Conservation (phyloP, 2,113 vertebrate genomes). For the Nannospalax galili region DNA sequence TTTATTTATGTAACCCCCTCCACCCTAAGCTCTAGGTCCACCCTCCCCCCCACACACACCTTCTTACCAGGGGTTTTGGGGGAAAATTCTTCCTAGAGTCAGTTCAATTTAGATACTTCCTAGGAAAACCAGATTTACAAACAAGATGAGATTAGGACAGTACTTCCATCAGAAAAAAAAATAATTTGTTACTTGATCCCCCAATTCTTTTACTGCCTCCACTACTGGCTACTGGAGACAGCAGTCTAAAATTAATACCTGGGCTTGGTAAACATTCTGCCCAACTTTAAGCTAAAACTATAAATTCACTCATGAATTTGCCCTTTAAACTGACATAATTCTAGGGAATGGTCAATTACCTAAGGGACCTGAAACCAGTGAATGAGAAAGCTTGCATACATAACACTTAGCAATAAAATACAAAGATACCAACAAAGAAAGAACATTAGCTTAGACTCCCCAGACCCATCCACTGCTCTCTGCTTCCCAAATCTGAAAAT, state of each 20-base stretch:
- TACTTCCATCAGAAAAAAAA: conserved; percentile 6
- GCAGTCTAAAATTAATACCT: background rate
- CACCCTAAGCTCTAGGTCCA: background rate
- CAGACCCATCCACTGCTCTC: background rate
- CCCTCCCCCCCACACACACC: background rate
- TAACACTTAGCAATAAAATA: background rate
- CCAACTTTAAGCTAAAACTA: background rate
- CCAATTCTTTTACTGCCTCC: conserved; percentile 1
- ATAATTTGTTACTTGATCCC: conserved; percentile 18
- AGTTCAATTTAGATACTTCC: background rate
- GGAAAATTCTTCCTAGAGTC: conserved; percentile 21
- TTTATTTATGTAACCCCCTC: background rate
- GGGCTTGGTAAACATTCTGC: background rate
- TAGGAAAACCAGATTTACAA: conserved; percentile 44
- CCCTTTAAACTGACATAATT: conserved; percentile 32
- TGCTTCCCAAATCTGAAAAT: background rate
- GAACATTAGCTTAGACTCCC: background rate
- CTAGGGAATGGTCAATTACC: background rate
- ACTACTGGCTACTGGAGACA: conserved; percentile 21
- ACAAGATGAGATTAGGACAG: conserved; percentile 23
- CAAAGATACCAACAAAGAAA: background rate
- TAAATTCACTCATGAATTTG: conserved; percentile 29
- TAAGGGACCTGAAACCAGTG: background rate
- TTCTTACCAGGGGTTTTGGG: background rate
- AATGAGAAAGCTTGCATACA: background rate